Percentiles rank a stretch among this genome's conserved stretches.
These are phyloP conservation scores for Phortica magna DNA, from an alignment of 2,888 invertebrate species.

Conservation along the genomic window DNA sequence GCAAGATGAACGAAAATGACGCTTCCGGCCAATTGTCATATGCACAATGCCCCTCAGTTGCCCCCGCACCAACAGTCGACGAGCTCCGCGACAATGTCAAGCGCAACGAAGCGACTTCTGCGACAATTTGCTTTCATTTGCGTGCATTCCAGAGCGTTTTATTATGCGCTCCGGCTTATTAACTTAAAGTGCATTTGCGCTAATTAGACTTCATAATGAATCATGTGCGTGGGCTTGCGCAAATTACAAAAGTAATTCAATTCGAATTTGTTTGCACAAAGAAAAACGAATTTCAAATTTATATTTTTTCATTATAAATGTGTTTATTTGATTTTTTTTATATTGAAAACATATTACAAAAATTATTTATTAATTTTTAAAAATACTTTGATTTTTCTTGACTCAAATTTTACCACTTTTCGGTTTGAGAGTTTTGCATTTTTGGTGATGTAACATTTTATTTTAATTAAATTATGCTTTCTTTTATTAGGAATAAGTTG, in stretches of 20 bases:
- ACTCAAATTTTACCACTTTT: too few species aligned
- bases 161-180: constrained; percentile 18
- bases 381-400: too few species aligned
- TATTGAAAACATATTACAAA: too few species aligned
- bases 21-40: constrained; percentile 56
- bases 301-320: too few species aligned
- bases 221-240: neutral
- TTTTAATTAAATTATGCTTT: neutral
- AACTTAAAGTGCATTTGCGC: constrained; percentile 38
- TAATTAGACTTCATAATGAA: constrained; percentile 23
- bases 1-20: constrained; percentile 50
- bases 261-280: too few species aligned
- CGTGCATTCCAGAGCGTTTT: constrained; percentile 30
- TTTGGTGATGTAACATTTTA: neutral
- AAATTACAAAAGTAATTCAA: neutral
- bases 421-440: too few species aligned
- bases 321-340: too few species aligned
- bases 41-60: constrained; percentile 28
- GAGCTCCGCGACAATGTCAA: constrained; percentile 60
- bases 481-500: neutral
- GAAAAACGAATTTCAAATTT: too few species aligned
- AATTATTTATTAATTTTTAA: too few species aligned
- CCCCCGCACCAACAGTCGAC: neutral
- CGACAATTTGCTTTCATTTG: constrained; percentile 65
- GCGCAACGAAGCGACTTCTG: constrained; percentile 59